Evolutionary conservation across 1,140 invertebrate species (phyloP), one percentile per base, ranked within the genome.

Genomic region (Caenorhabditis latens): DNA sequence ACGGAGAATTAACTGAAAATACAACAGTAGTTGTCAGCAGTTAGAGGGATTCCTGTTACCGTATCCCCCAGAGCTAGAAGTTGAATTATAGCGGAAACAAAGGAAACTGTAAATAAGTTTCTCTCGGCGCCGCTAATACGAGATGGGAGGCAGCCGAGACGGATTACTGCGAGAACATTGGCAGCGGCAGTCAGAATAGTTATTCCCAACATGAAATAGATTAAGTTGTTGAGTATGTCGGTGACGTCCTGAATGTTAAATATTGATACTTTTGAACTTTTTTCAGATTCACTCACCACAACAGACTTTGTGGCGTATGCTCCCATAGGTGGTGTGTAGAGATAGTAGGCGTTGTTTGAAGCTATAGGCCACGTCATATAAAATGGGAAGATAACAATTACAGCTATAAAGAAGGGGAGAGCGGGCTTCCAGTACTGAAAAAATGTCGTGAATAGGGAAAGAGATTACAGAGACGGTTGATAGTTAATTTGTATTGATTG

Each of bases 41-140:
- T 24, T 21, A 53, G 50, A 53, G 50, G 9, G 2, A 21, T 40
- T 63, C 1, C 5, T 32, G 24, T 63, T 71, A 71, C 65, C 65
- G 65, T 71, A 24, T 71, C 65, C 24, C 40, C 65, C 8, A 71
- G 21, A 19, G 65, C 65, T 9, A 71, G 19, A 43, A 71, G 40
- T 21, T 71, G 65, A n/a, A 71, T 71, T 4, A 71, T 19, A 14
- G 46, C 16, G 5, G 65, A 71, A 19, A 71, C 65, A 43, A 71
- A 46, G 21, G 40, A 19, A 42, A 71, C 65, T 16, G 40, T 43
- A 19, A 71, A 71, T 8, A 71, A 21, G 19, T 71, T 71, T 71
- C 21, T 71, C 65, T 71, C 65, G 43, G 65, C 65, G 4, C 65
- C 65, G 46, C 65, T 71, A 13, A 71, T 71, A 14, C 65, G 40